Evolutionary conservation across 1,140 invertebrate genomes (phyloP), one percentile per base, ranked within the genome.

Genomic region (Nasonia longicornis): DNA sequence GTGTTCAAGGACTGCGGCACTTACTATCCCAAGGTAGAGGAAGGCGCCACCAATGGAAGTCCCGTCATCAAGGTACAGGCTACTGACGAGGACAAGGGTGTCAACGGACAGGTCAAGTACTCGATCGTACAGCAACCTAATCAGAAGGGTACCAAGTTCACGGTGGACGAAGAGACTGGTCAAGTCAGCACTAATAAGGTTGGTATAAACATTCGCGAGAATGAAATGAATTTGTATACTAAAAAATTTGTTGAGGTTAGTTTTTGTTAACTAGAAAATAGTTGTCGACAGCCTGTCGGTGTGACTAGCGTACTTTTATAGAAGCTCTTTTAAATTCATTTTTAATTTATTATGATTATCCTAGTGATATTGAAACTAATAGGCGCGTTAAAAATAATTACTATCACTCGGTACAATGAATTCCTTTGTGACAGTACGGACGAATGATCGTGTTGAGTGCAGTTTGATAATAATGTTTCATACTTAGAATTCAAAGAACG

Each of bases 41-140:
- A 98, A 91, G 96, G 96, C 0, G 96, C 97, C 10, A 95, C 96
- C 0, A 98, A 97, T 87, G 97, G 97, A 2, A 97, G 96, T 87
- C 95, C 96, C 3, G 97, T 98, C 8, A 96, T 98, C 72, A 97
- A 97, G 91, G 97, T 98, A 0, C 96, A 97, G 86, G 97, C 97
- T 3, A 97, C 96, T 10, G 97, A 98, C 86, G 95, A 97, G 89
- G 97, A 98, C 86, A 98, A 98, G 91, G 97, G 96, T 70, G 96
- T 97, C 3, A 98, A 98, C 88, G 96, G 96, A 11, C 96, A 98
- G 87, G 95, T 96, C 14, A 97, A 97, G 89, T 98, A 98, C 89
- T 98, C 96, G 14, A 98, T 98, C 86, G 97, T 98, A 0, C 97
- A 98, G 88, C 97, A 98, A 88, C 97, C 97, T 0, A 98, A 98